Base-by-base conservation (phyloP, 2,797 vertebrate genomes). In the Peromyscus melanophrys region DNA sequence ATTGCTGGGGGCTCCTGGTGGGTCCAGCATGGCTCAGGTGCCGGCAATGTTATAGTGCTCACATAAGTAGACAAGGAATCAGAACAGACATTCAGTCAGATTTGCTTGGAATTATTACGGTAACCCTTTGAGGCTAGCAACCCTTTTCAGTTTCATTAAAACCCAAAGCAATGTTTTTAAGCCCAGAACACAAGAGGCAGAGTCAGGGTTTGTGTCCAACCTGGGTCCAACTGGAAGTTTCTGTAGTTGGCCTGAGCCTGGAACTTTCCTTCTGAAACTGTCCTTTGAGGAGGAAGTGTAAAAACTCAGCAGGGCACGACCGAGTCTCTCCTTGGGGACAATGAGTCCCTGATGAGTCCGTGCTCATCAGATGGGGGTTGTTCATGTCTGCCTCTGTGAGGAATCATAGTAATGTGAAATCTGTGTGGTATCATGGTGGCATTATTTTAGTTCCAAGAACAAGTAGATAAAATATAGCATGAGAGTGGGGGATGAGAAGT, bases 171-270 rank as follows among this genome's bases (percentile, higher is more conserved):
- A 43, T 1, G 1, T 90, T 67, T 19, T 61, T 83, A 49, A 90
- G 31, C 27, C 37, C 3, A 90, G 49, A 52, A 1, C 13, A 40
- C 5, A 37, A 29, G 21, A 19, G 25, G 0, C 3, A 46, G 49
- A 40, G 3, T n/a, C 3, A 5, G 57, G 11, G 0, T 40, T 61
- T 52, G 11, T 0, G 3, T 31, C 1, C 0, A 57, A 7, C 0
- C 4, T 34, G 17, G 14, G 31, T 73, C 16, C 37, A 78, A 17
- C 9, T 10, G 0, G 19, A 49, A 75, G 16, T 57, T 49, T 49
- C 23, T 52, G 11, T 12, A 52, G 0, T 5, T 31, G 67, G 40
- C 7, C n/a, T 9, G 8, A 63, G 37, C 2, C 2, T 46, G 90
- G n/a, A 31, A 23, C 11, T 52, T 52, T 52, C 49, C 49, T 52